Base-by-base conservation (phyloP, 2,888 invertebrate species). In the Tiphia femorata region DNA sequence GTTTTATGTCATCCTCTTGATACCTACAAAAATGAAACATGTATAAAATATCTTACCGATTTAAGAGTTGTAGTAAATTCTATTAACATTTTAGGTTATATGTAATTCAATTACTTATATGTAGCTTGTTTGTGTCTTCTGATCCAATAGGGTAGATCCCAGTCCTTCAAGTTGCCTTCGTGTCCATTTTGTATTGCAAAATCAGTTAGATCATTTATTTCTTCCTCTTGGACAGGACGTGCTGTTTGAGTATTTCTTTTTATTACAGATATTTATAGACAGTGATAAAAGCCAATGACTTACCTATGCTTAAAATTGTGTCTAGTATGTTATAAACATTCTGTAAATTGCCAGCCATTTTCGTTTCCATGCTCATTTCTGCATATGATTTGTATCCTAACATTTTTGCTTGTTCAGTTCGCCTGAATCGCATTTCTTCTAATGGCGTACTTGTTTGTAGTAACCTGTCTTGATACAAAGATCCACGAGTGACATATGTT, bases 331-430 rank as follows among this genome's bases (percentile, higher is more conserved):
- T 86, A 64, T 91, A 86, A 0, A 96, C 90, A 80, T 91, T 92
- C 47, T 92, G 89, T 10, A 94, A 84, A 63, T 86, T 91, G 6
- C 91, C 93, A 5, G 96, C 95, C 95, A 97, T 92, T 87, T 96
- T 97, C 0, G 95, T 96, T 84, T 93, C 91, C 94, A 97, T 94
- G 29, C 94, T 94, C 91, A 97, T 91, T 30, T 95, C 91, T 0
- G 90, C 91, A 83, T 86, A 97, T 49, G 88, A 89, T 60, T 91
- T 87, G 80, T 89, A 97, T 0, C 97, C 96, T 7, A 97, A 84
- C 10, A 91, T 73, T 64, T 89, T 86, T 0, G 96, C 96, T 75
- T 93, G 90, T 30, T 91, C 89, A 37, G 84, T 84, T 64, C 94
- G 88, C 30, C 88, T 78, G 40, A 80, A 84, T 29, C 96, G 87